phyloP scores from a whole-genome alignment of 2,113 vertebrate genomes.

The Crotalus tigris region DNA sequence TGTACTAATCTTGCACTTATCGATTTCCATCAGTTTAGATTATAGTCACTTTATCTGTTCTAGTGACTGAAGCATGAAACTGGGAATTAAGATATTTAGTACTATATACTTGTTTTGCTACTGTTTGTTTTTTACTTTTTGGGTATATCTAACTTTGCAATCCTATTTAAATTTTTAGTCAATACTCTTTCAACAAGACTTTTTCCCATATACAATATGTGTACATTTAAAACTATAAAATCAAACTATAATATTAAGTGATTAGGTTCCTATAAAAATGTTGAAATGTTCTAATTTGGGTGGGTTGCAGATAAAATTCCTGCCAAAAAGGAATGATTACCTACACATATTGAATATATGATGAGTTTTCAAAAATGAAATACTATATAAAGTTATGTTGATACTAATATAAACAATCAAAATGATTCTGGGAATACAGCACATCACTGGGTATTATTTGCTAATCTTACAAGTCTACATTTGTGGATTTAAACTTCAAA shows the following conservation, averaged over 20 bases:
- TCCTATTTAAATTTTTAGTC: neutral
- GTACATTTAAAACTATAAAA: neutral
- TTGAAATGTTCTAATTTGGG: neutral
- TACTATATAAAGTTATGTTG: neutral
- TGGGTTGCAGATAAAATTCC: neutral
- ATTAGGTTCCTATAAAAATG: neutral
- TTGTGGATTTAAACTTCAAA: neutral
- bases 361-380: neutral
- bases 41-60: neutral
- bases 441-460: neutral
- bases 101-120: neutral
- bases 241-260: neutral
- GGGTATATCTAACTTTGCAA: neutral
- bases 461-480: neutral
- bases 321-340: neutral
- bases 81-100: constrained; percentile 11
- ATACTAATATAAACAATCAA: neutral
- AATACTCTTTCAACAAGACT: neutral
- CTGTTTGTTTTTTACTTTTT: neutral
- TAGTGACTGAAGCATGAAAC: constrained; percentile 14
- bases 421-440: neutral
- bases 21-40: neutral
- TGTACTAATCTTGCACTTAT: neutral
- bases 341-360: neutral
- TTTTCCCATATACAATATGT: neutral